phyloP scores from a whole-genome alignment of 1,140 invertebrate species.

The Choristoneura fumiferana region DNA sequence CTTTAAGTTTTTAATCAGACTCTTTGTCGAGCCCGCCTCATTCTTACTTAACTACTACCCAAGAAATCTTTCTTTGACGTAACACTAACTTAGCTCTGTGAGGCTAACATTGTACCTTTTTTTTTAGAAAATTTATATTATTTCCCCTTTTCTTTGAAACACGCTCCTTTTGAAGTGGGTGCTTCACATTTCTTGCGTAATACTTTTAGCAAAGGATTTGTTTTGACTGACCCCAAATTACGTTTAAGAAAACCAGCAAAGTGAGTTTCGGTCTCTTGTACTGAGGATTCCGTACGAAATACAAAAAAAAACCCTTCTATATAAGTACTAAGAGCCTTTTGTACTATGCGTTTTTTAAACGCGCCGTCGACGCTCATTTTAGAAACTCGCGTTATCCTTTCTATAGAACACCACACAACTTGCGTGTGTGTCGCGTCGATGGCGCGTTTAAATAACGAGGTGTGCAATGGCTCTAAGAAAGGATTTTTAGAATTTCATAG shows the following conservation, averaged over 20 bases:
- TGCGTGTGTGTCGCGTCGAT: no score
- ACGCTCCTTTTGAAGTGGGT: slow-evolving; percentile 7
- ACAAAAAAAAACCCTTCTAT: no score
- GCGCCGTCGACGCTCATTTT: no score
- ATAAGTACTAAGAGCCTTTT: no score
- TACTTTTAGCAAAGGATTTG: slow-evolving; percentile 14
- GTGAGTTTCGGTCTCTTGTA: no score
- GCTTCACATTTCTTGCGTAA: slow-evolving; percentile 1
- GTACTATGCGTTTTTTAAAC: no score
- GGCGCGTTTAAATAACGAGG: no score
- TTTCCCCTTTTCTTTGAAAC: slow-evolving; percentile 10
- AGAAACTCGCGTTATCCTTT: no score
- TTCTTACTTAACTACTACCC: neutral
- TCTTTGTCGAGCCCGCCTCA: neutral
- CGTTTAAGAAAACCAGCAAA: neutral
- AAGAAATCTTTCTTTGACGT: slow-evolving; percentile 18
- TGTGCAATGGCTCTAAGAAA: no score
- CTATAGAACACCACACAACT: no score
- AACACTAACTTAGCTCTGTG: slow-evolving; percentile 3
- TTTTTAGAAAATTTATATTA: slow-evolving; percentile 10
- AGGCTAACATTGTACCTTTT: slow-evolving; percentile 12
- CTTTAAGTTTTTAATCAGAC: slow-evolving; percentile 5
- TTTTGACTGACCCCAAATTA: slow-evolving; percentile 8
- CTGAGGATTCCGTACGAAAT: no score
- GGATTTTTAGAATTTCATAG: no score